These are phyloP conservation scores for Poecile atricapillus DNA, from an alignment of 2,113 vertebrate genomes.

Conservation along the genomic window DNA sequence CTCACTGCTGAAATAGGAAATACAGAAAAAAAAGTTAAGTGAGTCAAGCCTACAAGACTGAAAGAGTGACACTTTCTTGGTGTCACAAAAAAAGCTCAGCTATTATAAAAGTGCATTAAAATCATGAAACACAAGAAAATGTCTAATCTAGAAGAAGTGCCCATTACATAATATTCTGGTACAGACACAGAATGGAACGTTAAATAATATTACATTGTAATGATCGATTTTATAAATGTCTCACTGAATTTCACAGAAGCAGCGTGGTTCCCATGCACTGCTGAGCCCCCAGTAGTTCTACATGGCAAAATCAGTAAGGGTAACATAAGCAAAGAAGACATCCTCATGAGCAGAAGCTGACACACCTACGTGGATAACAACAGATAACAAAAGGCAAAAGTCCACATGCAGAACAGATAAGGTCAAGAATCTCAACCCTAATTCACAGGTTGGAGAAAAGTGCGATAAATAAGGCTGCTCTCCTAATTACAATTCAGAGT, in stretches of 20 bases:
- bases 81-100: background rate
- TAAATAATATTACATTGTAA: background rate
- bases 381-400: background rate
- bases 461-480: background rate
- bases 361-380: background rate
- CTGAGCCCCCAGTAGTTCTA: background rate
- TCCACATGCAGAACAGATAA: background rate
- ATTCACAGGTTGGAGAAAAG: background rate
- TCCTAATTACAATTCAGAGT: background rate
- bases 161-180: background rate
- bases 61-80: background rate
- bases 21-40: background rate
- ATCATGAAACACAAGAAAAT: background rate
- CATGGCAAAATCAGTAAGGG: background rate
- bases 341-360: background rate
- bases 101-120: background rate
- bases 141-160: background rate
- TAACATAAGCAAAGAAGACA: background rate
- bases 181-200: background rate
- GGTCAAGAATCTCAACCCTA: background rate
- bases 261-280: background rate
- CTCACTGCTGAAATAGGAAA: background rate
- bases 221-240: background rate
- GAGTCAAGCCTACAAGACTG: background rate
- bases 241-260: background rate